Percentiles rank a stretch among this genome's conserved stretches.
These are phyloP conservation scores for Osmerus eperlanus DNA, from an alignment of 2,113 vertebrate genomes.

Conservation along the genomic window DNA sequence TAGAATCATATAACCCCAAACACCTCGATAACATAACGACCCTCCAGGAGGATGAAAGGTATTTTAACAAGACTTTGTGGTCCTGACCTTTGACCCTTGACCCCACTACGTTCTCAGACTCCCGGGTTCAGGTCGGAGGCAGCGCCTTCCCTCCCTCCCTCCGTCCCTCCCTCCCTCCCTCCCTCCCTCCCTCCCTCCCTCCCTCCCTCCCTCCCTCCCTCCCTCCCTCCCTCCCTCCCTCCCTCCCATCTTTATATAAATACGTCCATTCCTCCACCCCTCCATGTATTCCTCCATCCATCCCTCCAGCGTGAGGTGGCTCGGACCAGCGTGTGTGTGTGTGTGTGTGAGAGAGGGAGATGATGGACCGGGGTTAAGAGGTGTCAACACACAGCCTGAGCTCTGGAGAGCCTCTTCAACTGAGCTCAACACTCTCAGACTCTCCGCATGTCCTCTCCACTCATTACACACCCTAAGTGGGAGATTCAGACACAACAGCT, in stretches of 20 bases:
- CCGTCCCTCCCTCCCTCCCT: too few relatives aligned
- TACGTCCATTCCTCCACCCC: neutral
- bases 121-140: constrained; percentile 37
- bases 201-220: neutral
- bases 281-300: neutral
- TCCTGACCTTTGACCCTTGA: constrained; percentile 65
- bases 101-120: constrained; percentile 60
- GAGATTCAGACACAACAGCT: constrained; percentile 49
- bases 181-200: too few relatives aligned
- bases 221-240: neutral
- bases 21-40: constrained; percentile 72
- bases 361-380: constrained; percentile 75
- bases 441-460: constrained; percentile 63
- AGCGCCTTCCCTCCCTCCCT: neutral
- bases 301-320: constrained; percentile 32
- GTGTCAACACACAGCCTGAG: constrained; percentile 69
- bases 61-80: constrained; percentile 73
- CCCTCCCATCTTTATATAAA: too few relatives aligned
- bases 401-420: constrained; percentile 68
- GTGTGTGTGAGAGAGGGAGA: constrained; percentile 49
- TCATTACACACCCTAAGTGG: constrained; percentile 70
- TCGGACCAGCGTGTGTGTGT: constrained; percentile 66
- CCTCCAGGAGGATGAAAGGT: constrained; percentile 72
- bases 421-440: constrained; percentile 44
- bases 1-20: constrained; percentile 26